phyloP scores from a whole-genome alignment of 2,888 invertebrate genomes.

The Agonopterix heracliana region DNA sequence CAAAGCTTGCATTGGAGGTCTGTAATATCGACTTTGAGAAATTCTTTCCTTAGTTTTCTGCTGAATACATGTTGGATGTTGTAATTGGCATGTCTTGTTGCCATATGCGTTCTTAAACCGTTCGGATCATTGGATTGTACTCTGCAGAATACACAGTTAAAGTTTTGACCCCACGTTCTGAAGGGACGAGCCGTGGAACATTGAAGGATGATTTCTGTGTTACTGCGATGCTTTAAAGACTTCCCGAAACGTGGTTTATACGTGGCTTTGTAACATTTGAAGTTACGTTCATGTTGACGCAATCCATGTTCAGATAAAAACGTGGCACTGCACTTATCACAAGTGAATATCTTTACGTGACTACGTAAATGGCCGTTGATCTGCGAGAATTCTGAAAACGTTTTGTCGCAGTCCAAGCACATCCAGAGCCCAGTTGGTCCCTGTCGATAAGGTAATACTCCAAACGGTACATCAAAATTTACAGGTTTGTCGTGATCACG shows the following conservation, averaged over 20 bases:
- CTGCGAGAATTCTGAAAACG: slow-evolving; percentile 57
- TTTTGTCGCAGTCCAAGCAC: slow-evolving; percentile 62
- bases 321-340: slow-evolving; percentile 63
- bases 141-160: slow-evolving; percentile 62
- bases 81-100: slow-evolving; percentile 56
- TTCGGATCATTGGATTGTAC: slow-evolving; percentile 64
- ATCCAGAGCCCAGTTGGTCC: slow-evolving; percentile 53
- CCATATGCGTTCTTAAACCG: slow-evolving; percentile 62
- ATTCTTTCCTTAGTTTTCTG: slow-evolving; percentile 60
- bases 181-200: slow-evolving; percentile 66
- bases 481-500: slow-evolving; percentile 49
- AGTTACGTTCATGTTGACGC: slow-evolving; percentile 58
- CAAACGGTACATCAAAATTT: slow-evolving; percentile 60
- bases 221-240: slow-evolving; percentile 57
- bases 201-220: slow-evolving; percentile 63
- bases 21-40: slow-evolving; percentile 62
- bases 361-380: slow-evolving; percentile 60
- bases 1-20: slow-evolving; percentile 66
- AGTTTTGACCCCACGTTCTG: slow-evolving; percentile 66
- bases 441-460: slow-evolving; percentile 61
- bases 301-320: slow-evolving; percentile 61
- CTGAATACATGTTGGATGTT: slow-evolving; percentile 60
- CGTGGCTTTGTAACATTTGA: slow-evolving; percentile 59
- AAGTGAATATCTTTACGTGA: slow-evolving; percentile 62
- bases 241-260: slow-evolving; percentile 65